These are phyloP conservation scores for Poeciliopsis infans DNA, from an alignment of 2,797 vertebrate species.

Conservation along the genomic window DNA sequence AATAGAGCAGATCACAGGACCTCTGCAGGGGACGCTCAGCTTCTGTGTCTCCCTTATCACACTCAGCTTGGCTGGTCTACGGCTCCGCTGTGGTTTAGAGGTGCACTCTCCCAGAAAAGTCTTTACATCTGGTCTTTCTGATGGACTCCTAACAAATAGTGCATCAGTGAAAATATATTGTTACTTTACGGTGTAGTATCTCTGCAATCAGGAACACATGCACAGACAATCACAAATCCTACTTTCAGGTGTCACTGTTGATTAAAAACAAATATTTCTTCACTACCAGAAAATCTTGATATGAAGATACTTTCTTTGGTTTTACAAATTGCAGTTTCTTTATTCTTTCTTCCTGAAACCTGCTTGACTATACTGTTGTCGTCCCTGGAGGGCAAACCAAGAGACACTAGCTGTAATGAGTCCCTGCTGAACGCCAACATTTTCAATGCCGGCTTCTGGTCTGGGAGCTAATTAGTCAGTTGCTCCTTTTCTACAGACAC, in stretches of 20 bases:
- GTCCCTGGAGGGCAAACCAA: conserved; percentile 53
- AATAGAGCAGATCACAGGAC: conserved; percentile 76
- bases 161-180: conserved; percentile 34
- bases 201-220: conserved; percentile 11
- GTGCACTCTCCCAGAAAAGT: conserved; percentile 73
- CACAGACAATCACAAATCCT: conserved; percentile 22
- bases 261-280: conserved; percentile 2
- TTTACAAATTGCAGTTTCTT: conserved; percentile 16
- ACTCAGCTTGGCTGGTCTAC: conserved; percentile 44
- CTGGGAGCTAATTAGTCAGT: conserved; percentile 81
- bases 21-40: conserved; percentile 70
- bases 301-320: conserved; percentile 5
- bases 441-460: conserved; percentile 72
- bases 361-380: conserved; percentile 46
- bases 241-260: conserved; percentile 13
- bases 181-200: conserved; percentile 27
- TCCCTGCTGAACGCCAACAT: conserved; percentile 81
- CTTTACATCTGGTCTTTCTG: conserved; percentile 55
- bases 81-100: conserved; percentile 51
- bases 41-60: conserved; percentile 66
- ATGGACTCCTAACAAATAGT: conserved; percentile 30
- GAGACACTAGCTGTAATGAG: conserved; percentile 80
- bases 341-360: conserved; percentile 31
- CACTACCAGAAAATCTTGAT: conserved; percentile 19
- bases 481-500: conserved; percentile 41